Base-by-base conservation (phyloP, 2,113 vertebrate genomes). In the Xiphophorus hellerii region DNA sequence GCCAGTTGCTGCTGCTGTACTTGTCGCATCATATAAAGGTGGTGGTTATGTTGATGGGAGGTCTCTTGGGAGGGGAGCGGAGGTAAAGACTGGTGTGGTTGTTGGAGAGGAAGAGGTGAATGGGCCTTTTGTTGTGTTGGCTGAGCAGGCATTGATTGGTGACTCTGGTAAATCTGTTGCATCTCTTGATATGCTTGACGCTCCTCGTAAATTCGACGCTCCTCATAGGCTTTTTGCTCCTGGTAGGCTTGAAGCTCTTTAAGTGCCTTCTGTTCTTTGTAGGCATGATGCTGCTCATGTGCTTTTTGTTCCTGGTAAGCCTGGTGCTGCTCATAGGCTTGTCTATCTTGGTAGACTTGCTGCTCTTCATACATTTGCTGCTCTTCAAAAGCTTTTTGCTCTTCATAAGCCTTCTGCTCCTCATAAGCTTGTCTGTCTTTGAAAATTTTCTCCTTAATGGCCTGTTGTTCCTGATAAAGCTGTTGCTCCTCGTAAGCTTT, bases 141-240 rank as follows among this genome's bases (percentile, higher is more conserved):
- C 74, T 94, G 93, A 29, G 75, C 82, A 4, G 94, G 94, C 89
- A 95, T 93, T 0, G 94, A 95, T 73, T 94, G 94, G 84, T 94
- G 93, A 70, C 87, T 88, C 81, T 93, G 93, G 78, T 93, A 91
- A 68, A 92, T 88, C 65, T 89, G 90, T 10, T 91, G 89, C 64
- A 88, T 77, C 67, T 91, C 88, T 58, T 91, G 54, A 70, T 86
- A 92, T 0, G 66, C 84, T 82, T 90, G 78, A 15, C 74, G 86
- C 66, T 90, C 86, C 30, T 90, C 84, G 0, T 73, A 89, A 12
- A 78, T 82, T 61, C 84, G 51, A 9, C 62, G 70, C 14, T 84
- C 77, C 44, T 84, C 71, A 2, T 76, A 85, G 1, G 83, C 86
- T 39, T 85, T 69, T 66, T 78, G 82, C 66, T 92, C 90, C 64